These are phyloP conservation scores for Stenchaetothrips biformis DNA, from an alignment of 2,888 invertebrate genomes.

Conservation along the genomic window DNA sequence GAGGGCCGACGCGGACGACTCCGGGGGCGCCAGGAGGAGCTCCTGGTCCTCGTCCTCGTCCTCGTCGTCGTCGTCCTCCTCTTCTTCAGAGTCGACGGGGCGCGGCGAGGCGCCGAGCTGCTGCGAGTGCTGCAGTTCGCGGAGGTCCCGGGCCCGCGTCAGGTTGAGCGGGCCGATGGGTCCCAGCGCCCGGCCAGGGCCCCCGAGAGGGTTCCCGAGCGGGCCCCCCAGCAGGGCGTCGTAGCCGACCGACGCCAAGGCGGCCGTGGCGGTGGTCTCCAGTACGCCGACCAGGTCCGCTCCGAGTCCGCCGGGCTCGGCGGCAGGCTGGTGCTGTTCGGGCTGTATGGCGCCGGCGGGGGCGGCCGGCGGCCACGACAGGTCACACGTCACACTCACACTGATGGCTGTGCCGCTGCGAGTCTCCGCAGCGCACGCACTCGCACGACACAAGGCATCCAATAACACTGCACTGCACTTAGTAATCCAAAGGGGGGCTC, in stretches of 20 bases:
- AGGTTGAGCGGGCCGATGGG: slow-evolving; percentile 15
- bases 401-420: background rate
- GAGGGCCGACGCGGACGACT: slow-evolving; percentile 7
- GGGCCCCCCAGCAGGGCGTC: slow-evolving; percentile 12
- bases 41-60: slow-evolving; percentile 20
- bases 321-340: slow-evolving; percentile 9
- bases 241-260: slow-evolving; percentile 23
- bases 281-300: slow-evolving; percentile 16
- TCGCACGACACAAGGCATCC: background rate
- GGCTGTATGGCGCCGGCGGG: slow-evolving; percentile 17
- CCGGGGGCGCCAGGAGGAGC: background rate
- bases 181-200: background rate
- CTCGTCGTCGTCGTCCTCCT: slow-evolving; percentile 14
- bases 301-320: background rate
- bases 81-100: slow-evolving; percentile 8
- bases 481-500: background rate
- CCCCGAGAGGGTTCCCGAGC: background rate
- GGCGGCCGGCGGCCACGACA: slow-evolving; percentile 9
- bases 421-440: background rate
- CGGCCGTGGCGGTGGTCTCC: slow-evolving; percentile 19
- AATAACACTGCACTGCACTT: slow-evolving; percentile 3
- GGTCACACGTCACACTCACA: slow-evolving; percentile 16
- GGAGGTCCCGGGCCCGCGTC: slow-evolving; percentile 6
- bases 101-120: background rate
- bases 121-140: background rate